phyloP scores from a whole-genome alignment of 2,113 vertebrate genomes.

The Scomber scombrus region DNA sequence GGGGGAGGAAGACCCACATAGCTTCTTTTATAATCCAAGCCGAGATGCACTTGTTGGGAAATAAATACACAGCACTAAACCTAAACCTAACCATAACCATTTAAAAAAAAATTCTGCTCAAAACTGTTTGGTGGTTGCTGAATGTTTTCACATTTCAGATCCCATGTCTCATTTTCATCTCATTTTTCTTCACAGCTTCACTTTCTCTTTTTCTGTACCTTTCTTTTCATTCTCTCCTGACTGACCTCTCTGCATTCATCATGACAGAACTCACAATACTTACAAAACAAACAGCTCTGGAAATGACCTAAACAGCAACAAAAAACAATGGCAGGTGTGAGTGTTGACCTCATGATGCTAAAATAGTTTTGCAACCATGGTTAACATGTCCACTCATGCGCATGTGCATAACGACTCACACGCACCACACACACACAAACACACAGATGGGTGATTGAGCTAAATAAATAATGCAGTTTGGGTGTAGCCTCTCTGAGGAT shows the following conservation, averaged over 20 bases:
- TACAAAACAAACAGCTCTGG: constrained; percentile 4
- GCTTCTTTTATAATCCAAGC: constrained; percentile 1
- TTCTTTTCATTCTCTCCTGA: not conserved
- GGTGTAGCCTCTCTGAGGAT: constrained; percentile 49
- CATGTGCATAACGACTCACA: constrained; percentile 3
- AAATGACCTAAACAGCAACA: constrained; percentile 32
- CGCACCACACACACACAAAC: not conserved
- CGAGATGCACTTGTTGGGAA: not conserved
- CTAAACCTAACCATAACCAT: too few species aligned
- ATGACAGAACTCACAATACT: constrained; percentile 19
- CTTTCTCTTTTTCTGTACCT: not conserved
- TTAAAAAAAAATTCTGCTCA: not conserved
- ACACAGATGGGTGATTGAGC: constrained; percentile 10
- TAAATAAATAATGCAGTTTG: constrained; percentile 55
- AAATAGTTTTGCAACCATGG: not conserved
- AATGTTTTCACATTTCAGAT: not conserved
- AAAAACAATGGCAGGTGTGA: constrained; percentile 10
- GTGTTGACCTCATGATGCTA: constrained; percentile 18
- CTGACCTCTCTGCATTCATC: constrained; percentile 21
- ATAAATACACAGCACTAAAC: not conserved
- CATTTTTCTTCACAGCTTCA: not conserved
- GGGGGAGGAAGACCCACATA: constrained; percentile 8
- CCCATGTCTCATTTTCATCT: not conserved
- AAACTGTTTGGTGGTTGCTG: not conserved
- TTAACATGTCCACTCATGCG: constrained; percentile 11